A percentile compares a stretch with the other conserved stretches of the same genome.
These are phyloP conservation scores for Ectobius pallidus DNA, from an alignment of 2,888 invertebrate genomes.

Conservation along the genomic window DNA sequence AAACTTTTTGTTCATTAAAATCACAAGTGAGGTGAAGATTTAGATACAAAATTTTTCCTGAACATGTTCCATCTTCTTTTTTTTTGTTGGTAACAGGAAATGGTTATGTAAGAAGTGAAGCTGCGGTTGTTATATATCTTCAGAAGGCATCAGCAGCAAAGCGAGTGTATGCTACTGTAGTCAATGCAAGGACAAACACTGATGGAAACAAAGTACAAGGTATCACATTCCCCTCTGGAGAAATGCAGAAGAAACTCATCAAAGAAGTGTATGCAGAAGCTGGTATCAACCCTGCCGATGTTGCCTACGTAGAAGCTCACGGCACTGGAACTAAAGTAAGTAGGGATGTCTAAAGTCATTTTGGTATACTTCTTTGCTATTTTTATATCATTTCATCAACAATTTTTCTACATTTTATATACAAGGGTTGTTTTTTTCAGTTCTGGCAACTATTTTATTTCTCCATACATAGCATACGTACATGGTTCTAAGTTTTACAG, in stretches of 20 bases:
- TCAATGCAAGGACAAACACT: constrained; percentile 89
- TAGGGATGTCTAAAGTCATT: background rate
- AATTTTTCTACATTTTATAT: too few species aligned
- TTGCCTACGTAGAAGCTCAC: constrained; percentile 95
- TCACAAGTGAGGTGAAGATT: too few species aligned
- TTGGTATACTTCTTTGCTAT: background rate
- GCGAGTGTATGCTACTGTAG: constrained; percentile 83
- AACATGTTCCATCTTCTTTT: too few species aligned
- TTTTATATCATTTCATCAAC: too few species aligned
- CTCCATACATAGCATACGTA: too few species aligned
- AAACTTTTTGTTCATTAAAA: too few species aligned
- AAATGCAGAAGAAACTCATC: constrained; percentile 81
- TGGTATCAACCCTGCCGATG: constrained; percentile 79
- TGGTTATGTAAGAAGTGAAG: constrained; percentile 93
- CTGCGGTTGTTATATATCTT: constrained; percentile 78
- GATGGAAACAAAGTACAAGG: constrained; percentile 94
- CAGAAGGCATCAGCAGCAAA: constrained; percentile 79
- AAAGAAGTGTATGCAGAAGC: constrained; percentile 86
- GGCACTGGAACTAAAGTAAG: constrained; percentile 94
- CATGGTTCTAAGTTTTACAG: too few species aligned
- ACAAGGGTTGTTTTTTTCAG: too few species aligned
- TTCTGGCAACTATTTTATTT: too few species aligned
- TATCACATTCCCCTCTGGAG: constrained; percentile 83
- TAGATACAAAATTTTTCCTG: too few species aligned
- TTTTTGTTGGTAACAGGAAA: too few species aligned